Percentiles rank a stretch among this genome's conserved stretches.
These are phyloP conservation scores for Poecilia picta DNA, from an alignment of 2,797 vertebrate species.

Conservation along the genomic window DNA sequence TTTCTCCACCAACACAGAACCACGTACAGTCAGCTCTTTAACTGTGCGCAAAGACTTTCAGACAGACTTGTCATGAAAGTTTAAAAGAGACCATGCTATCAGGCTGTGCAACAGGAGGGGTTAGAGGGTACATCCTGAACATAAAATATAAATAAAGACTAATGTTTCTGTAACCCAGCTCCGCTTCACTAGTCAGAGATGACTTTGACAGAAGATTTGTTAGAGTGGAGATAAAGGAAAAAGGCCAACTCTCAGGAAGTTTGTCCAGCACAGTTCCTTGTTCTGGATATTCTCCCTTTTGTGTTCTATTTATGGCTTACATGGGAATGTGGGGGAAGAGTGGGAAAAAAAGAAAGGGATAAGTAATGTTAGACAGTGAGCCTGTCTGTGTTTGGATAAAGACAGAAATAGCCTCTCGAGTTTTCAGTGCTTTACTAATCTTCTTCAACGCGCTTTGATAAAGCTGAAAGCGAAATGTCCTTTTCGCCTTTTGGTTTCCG, in stretches of 20 bases:
- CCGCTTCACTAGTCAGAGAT: constrained; percentile 39
- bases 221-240: constrained; percentile 53
- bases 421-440: constrained; percentile 59
- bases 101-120: constrained; percentile 9
- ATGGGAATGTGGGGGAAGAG: constrained; percentile 76
- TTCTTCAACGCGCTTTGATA: constrained; percentile 28
- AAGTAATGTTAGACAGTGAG: constrained; percentile 71
- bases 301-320: constrained; percentile 72
- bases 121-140: constrained; percentile 26
- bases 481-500: not conserved
- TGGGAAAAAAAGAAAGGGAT: constrained; percentile 65
- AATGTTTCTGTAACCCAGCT: constrained; percentile 37
- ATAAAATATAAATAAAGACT: constrained; percentile 52
- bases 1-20: constrained; percentile 31
- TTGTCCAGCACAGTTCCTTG: constrained; percentile 58
- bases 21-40: constrained; percentile 11
- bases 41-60: constrained; percentile 4
- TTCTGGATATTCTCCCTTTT: constrained; percentile 74
- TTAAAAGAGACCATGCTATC: constrained; percentile 11
- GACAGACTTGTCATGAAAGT: constrained; percentile 19
- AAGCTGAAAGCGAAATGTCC: constrained; percentile 22
- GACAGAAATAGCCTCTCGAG: constrained; percentile 70
- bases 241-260: constrained; percentile 52
- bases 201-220: constrained; percentile 55
- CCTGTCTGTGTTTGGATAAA: constrained; percentile 73